phyloP scores from a whole-genome alignment of 2,888 invertebrate species.

The Euproctis similis region DNA sequence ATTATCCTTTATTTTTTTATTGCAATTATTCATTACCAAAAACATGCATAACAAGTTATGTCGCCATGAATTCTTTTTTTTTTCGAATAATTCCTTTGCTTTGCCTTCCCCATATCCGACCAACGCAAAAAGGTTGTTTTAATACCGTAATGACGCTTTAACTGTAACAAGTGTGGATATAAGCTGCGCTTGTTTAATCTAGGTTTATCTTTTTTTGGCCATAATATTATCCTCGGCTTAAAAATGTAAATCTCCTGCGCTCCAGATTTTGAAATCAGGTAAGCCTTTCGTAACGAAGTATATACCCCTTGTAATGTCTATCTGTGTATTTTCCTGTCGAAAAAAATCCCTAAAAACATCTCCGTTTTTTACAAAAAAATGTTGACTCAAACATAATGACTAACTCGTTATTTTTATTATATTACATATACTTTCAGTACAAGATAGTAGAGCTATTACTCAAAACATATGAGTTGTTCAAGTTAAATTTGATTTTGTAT shows the following conservation, averaged over 20 bases:
- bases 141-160: constrained; percentile 9
- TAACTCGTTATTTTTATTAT: too few species aligned
- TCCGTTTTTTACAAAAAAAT: too few species aligned
- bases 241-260: constrained; percentile 50
- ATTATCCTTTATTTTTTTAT: too few species aligned
- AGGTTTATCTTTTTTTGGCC: constrained; percentile 33
- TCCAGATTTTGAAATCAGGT: constrained; percentile 45
- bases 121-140: constrained; percentile 6
- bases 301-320: constrained; percentile 35
- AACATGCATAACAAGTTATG: too few species aligned
- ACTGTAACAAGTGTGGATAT: constrained; percentile 9
- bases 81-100: too few species aligned
- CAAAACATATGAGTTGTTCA: constrained; percentile 18
- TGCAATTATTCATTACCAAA: too few species aligned
- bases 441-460: constrained; percentile 11
- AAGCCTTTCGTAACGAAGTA: constrained; percentile 65
- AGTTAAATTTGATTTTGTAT: constrained; percentile 23
- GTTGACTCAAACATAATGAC: too few species aligned
- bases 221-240: constrained; percentile 39
- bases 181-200: constrained; percentile 29
- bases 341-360: background rate
- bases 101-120: constrained; percentile 6
- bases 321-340: constrained; percentile 39
- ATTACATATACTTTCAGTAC: constrained; percentile 10
- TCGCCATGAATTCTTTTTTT: too few species aligned